Percentiles rank a stretch among this genome's conserved stretches.
Evolutionary conservation across 2,888 invertebrate genomes (phyloP).

Genomic region (Noctua pronuba): DNA sequence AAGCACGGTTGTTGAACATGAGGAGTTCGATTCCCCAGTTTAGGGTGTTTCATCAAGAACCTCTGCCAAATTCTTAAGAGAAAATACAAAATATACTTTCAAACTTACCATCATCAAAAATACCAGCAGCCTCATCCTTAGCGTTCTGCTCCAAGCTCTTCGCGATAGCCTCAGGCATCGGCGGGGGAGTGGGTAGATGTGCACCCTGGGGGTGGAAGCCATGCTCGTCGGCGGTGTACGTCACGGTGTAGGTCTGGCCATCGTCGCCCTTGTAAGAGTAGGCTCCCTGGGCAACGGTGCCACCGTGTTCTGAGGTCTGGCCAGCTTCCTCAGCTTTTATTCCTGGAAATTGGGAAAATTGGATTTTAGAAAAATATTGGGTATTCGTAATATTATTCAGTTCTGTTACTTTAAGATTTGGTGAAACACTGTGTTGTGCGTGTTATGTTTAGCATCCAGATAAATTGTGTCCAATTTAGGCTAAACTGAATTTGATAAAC

Average conservation of each 20-base stretch:
- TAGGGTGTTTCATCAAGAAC: not conserved
- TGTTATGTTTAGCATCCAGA: no score
- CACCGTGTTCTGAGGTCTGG: conserved; percentile 79
- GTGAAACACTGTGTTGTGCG: no score
- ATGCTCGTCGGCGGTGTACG: conserved; percentile 90
- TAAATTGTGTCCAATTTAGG: no score
- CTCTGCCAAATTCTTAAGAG: no score
- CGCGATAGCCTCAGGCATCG: conserved; percentile 89
- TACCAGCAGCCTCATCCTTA: conserved; percentile 87
- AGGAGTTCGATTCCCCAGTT: not conserved
- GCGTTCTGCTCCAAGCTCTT: conserved; percentile 87
- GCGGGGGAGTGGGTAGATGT: conserved; percentile 91
- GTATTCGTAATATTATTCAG: no score
- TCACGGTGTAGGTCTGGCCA: conserved; percentile 89
- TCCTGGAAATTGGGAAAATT: conserved; percentile 70
- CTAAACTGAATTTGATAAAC: no score
- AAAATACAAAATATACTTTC: not conserved
- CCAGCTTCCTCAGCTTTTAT: conserved; percentile 89
- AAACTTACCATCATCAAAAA: conserved; percentile 86
- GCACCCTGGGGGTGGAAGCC: conserved; percentile 90
- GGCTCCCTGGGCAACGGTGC: conserved; percentile 85
- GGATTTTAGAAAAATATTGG: not conserved
- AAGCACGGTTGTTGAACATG: not conserved
- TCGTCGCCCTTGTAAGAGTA: conserved; percentile 91
- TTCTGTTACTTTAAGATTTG: not conserved